Evolutionary conservation across 2,113 vertebrate genomes (phyloP).

Genomic region (Dascyllus trimaculatus): DNA sequence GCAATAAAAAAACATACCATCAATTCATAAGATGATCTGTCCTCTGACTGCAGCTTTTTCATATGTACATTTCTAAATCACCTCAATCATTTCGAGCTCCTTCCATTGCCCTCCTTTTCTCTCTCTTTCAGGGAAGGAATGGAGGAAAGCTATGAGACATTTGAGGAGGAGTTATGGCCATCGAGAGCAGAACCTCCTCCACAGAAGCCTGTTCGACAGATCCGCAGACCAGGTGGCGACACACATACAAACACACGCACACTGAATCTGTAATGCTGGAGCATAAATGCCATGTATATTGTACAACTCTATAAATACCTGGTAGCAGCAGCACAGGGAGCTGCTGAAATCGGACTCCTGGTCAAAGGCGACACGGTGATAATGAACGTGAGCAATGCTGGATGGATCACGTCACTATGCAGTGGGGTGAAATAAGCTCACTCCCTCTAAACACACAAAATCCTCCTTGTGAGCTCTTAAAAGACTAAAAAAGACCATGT

Average conservation of each 20-base stretch:
- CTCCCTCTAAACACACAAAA: too few species aligned
- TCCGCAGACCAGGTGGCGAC: slow-evolving; percentile 74
- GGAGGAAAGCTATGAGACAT: slow-evolving; percentile 87
- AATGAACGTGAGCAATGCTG: slow-evolving; percentile 42
- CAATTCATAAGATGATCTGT: slow-evolving; percentile 5
- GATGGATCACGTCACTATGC: slow-evolving; percentile 4
- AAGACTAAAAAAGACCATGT: not conserved
- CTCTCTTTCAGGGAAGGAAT: slow-evolving; percentile 65
- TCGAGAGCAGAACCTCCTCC: slow-evolving; percentile 71
- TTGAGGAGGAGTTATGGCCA: slow-evolving; percentile 83
- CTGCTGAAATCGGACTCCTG: slow-evolving; percentile 72
- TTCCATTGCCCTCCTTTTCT: not conserved
- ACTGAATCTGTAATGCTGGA: slow-evolving; percentile 39
- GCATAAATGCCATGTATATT: slow-evolving; percentile 30
- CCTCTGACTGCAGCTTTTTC: slow-evolving; percentile 11
- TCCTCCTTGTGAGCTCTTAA: not conserved
- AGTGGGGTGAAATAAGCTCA: not conserved
- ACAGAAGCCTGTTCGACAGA: slow-evolving; percentile 75
- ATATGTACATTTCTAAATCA: not conserved
- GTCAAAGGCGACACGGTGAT: slow-evolving; percentile 38
- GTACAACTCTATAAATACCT: slow-evolving; percentile 73
- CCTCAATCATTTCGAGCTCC: not conserved
- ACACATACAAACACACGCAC: slow-evolving; percentile 17
- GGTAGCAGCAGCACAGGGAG: slow-evolving; percentile 44
- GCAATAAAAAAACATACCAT: slow-evolving; percentile 10